Percentiles rank a stretch among this genome's conserved stretches.
Conservation (phyloP, 2,113 vertebrate genomes). For the Gymnocephalus cernua region DNA sequence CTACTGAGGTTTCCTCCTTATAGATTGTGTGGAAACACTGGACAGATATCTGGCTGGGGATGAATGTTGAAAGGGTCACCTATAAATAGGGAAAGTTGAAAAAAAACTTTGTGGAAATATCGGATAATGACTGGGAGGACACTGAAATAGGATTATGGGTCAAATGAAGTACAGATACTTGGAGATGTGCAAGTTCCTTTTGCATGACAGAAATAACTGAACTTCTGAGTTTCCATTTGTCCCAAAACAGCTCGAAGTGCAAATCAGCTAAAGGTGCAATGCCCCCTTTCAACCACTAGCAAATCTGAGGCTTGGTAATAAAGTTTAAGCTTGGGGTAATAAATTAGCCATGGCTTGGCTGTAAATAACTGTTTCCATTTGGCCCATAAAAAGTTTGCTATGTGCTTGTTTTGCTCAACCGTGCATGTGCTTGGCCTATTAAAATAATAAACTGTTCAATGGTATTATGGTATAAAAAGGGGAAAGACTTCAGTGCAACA, state of each 20-base stretch:
- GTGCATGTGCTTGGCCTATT: conserved; percentile 75
- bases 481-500: conserved; percentile 50
- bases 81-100: conserved; percentile 80
- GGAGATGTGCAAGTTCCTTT: conserved; percentile 69
- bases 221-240: conserved; percentile 66
- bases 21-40: conserved; percentile 79
- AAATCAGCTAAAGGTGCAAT: conserved; percentile 73
- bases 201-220: conserved; percentile 57
- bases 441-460: conserved; percentile 78
- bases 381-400: conserved; percentile 79
- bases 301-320: conserved; percentile 68
- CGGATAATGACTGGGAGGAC: conserved; percentile 78
- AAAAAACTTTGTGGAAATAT: conserved; percentile 74
- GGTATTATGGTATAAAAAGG: conserved; percentile 61
- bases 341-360: conserved; percentile 81
- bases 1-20: conserved; percentile 76
- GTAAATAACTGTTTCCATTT: conserved; percentile 84
- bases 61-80: conserved; percentile 75
- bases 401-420: conserved; percentile 81
- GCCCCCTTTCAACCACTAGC: conserved; percentile 64
- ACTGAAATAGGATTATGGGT: conserved; percentile 78
- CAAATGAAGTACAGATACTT: conserved; percentile 77
- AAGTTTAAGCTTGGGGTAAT: conserved; percentile 68
- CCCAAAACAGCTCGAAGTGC: conserved; percentile 55
- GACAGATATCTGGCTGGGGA: conserved; percentile 76